These are phyloP conservation scores for Sthenelais limicola DNA, from an alignment of 2,888 invertebrate genomes.

Conservation along the genomic window DNA sequence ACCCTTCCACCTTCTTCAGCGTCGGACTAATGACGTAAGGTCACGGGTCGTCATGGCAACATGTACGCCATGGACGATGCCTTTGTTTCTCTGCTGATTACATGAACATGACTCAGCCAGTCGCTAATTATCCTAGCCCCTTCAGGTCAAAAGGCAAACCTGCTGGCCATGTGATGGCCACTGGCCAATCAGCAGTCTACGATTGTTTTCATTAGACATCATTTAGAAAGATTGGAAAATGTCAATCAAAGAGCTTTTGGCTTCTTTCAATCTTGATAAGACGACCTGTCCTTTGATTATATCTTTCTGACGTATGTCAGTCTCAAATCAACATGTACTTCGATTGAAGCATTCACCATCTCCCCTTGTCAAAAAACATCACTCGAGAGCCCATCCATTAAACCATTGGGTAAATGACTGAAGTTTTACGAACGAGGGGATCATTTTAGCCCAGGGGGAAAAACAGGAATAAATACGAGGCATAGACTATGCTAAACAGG, in stretches of 20 bases:
- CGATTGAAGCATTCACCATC: too few species aligned
- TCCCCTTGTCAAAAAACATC: too few species aligned
- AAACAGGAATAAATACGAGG: too few species aligned
- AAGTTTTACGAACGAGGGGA: too few species aligned
- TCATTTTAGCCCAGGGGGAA: too few species aligned
- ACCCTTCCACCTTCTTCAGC: conserved; percentile 32
- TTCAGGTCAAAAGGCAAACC: conserved; percentile 13
- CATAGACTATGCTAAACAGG: too few species aligned
- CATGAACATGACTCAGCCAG: conserved; percentile 34
- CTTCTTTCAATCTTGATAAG: too few species aligned
- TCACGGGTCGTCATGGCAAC: conserved; percentile 26
- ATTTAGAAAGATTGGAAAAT: conserved; percentile 7
- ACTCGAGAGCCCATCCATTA: too few species aligned
- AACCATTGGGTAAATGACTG: too few species aligned
- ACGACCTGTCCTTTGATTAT: too few species aligned
- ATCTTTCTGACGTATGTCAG: too few species aligned
- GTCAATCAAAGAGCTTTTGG: conserved; percentile 14
- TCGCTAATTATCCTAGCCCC: conserved; percentile 27
- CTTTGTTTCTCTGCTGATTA: conserved; percentile 34
- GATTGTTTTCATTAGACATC: conserved; percentile 30
- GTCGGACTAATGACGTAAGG: conserved; percentile 31
- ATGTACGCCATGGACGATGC: conserved; percentile 16
- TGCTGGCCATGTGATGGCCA: conserved; percentile 32
- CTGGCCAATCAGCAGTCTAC: conserved; percentile 30
- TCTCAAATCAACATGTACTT: too few species aligned